Conservation (phyloP, 2,888 invertebrate genomes). For the Erpobdella octoculata region DNA sequence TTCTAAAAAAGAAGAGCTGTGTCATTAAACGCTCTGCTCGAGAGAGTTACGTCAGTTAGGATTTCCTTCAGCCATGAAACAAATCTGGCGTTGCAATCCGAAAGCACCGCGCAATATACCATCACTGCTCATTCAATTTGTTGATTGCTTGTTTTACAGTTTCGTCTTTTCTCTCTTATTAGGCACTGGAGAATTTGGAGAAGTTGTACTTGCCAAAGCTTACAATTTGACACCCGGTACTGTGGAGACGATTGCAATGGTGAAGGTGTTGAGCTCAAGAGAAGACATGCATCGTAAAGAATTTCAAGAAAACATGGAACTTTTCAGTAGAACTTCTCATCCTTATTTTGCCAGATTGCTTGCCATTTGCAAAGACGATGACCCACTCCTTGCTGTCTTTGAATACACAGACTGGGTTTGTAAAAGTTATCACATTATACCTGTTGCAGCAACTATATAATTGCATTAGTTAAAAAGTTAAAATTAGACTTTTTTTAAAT, state of each 20-base stretch:
- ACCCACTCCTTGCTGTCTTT: constrained; percentile 25
- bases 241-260: constrained; percentile 44
- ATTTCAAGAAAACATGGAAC: constrained; percentile 4
- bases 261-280: constrained; percentile 14
- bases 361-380: constrained; percentile 19
- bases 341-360: constrained; percentile 20
- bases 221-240: constrained; percentile 51
- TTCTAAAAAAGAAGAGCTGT: no score
- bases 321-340: constrained; percentile 17
- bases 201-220: constrained; percentile 22
- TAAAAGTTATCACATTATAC: no score
- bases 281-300: constrained; percentile 8
- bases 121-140: no score
- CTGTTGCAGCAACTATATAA: no score
- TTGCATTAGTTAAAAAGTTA: no score
- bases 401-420: constrained; percentile 30
- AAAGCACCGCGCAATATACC: no score
- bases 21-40: no score
- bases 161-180: neutral
- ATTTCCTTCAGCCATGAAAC: neutral
- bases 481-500: no score
- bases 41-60: no score
- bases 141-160: no score
- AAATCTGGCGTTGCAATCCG: neutral
- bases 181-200: constrained; percentile 25